These are phyloP conservation scores for Porites lutea DNA, from an alignment of 64 coral and sea anemone species.

Conservation along the genomic window DNA sequence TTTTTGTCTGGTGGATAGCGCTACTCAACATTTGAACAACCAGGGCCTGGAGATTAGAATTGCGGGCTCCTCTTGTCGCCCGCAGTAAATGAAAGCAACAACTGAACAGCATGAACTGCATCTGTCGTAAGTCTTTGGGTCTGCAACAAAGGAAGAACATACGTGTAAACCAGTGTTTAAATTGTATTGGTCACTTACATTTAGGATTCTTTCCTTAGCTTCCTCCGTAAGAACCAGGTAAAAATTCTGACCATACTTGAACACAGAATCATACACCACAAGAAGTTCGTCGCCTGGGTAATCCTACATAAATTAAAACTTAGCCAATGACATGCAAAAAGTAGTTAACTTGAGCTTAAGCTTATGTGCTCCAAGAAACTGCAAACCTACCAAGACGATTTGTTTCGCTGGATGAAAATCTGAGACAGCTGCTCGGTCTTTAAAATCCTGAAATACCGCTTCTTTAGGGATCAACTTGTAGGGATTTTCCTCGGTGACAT, in stretches of 20 bases:
- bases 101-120: too few relatives aligned
- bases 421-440: constrained; percentile 95
- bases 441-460: constrained; percentile 91
- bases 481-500: constrained; percentile 96
- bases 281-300: constrained; percentile 87
- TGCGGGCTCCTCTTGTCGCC: too few relatives aligned
- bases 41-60: too few relatives aligned
- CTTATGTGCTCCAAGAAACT: neutral
- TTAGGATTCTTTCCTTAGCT: constrained; percentile 88
- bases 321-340: neutral
- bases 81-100: too few relatives aligned
- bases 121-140: too few relatives aligned
- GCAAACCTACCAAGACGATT: constrained; percentile 80
- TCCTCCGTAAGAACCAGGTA: constrained; percentile 95
- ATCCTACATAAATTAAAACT: constrained; percentile 55
- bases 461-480: constrained; percentile 88
- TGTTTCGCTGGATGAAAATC: constrained; percentile 99
- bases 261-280: constrained; percentile 92
- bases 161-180: neutral
- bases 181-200: constrained; percentile 68
- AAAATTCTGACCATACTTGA: constrained; percentile 97
- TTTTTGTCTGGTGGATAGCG: too few relatives aligned
- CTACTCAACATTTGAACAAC: too few relatives aligned
- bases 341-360: too few relatives aligned
- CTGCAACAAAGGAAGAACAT: too few relatives aligned